Evolutionary conservation across 2,797 vertebrate genomes (phyloP), one percentile per base, ranked within the genome.

Genomic region (Silurus lanzhouensis): DNA sequence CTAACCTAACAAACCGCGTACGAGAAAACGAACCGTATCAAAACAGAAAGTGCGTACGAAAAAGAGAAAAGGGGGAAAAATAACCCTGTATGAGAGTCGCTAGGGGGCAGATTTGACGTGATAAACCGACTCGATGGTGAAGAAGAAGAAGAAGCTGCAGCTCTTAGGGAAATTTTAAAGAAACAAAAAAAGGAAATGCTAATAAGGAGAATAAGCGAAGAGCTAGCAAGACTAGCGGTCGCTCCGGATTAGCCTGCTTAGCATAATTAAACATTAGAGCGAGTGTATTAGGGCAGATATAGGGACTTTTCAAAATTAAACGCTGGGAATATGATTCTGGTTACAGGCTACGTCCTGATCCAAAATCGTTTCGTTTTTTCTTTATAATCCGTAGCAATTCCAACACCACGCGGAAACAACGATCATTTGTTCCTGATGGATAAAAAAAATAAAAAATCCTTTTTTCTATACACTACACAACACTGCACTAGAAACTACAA

Each of bases 351-450:
- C 48, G 6, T 55, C 9, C 19, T 15, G 22, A 55, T 55, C 46
- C 2, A 52, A 22, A 25, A n/a, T 52, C 2, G 3, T 0, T 2
- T 52, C n/a, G 22, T 52, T 38, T 68, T 68, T 10, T 70, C 6
- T 27, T 55, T 14, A 6, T 6, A 0, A 19, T 14, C 58, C 13
- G 25, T 66, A 31, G 60, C 58, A 13, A 14, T 57, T 44, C 71
- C 10, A 64, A 52, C 79, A 58, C 77, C 19, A 79, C 15, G 61
- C 22, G 52, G 74, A 64, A 83, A 83, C 72, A 44, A 63, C 27
- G 13, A 25, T 12, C 1, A 78, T 83, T 83, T 86, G 85, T 81
- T 83, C 85, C 85, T 48, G 3, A 63, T 70, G 57, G 10, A 78
- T 61, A n/a, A 61, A 38, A 38, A 38, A 38, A 38, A 38, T 4